Base-by-base conservation (phyloP, 2,888 invertebrate species). In the Meliscaeva auricollis region DNA sequence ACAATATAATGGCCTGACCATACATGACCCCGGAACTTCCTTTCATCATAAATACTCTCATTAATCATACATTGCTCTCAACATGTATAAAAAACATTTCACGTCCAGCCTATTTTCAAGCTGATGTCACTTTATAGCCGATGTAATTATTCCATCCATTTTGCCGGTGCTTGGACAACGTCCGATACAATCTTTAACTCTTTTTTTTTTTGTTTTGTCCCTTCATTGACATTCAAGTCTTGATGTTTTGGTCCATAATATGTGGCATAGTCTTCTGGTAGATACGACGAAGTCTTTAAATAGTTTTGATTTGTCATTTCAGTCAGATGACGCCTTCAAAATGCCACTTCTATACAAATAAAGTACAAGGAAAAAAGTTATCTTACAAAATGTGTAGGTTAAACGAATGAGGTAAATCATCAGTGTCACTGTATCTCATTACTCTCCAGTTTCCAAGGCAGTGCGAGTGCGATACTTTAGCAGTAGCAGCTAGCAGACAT, bases 371-470 rank as follows among this genome's bases (percentile, higher is more conserved):
- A 66, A 41, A 50, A 52, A 30, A 41, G 41, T 3, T 26, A 44
- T 11, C 30, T 26, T 8, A 54, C 52, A 52, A 60, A 78, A 20
- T 6, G 54, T 48, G 79, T 80, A 69, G 75, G 46, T 75, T 52
- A 81, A 69, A 64, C 60, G 75, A 70, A 75, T 81, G 62, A 48
- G 62, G 2, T 64, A 70, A 56, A 70, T 64, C 69, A 70, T 69
- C 38, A 56, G 20, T 54, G 80, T 38, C 56, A 64, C 50, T 60
- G 72, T 48, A 62, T 66, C 56, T 68, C 38, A 80, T 64, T 69
- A 38, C 46, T 48, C 50, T n/a, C n/a, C n/a, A n/a, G 26, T 26
- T 4, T 41, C 30, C 38, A 62, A 17, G 20, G 58, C 22, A 62
- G 15, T 48, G 48, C n/a, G 4, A 22, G 5, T 11, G 52, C 32